Base-by-base conservation (phyloP, 2,888 invertebrate species). In the Tinea semifulvella region DNA sequence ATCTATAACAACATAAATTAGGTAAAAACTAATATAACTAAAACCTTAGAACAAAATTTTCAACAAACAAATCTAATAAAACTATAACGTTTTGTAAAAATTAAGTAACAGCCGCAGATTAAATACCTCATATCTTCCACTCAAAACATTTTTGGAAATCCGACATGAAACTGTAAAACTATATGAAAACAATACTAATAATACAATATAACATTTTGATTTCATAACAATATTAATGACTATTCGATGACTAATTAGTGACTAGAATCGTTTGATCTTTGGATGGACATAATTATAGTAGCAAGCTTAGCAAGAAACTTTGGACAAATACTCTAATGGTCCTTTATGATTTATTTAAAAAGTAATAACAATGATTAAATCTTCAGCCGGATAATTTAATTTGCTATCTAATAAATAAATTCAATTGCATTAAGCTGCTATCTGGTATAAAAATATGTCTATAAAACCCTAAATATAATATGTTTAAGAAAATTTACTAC, bases 91-190 rank as follows among this genome's bases (percentile, higher is more conserved):
- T 20, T 10, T 13, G 19, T 11, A 5, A 17, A n/a, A 43, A 10
- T 18, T 61, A 63, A 59, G 54, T 58, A 61, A 74, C 73, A 76
- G 75, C 75, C 80, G 74, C 60, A 65, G 74, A 13, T 40, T 40
- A 64, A 75, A 76, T 75, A 52, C 52, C 52, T 52, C 48, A 47
- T 48, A 48, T 47, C 46, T 47, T 51, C 52, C 52, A 52, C 46
- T 51, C 47, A 50, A 48, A 46, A 45, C 46, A 44, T 39, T 73
- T 59, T 77, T 75, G 71, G 70, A 71, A 74, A 77, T 76, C 71
- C 70, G 76, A 77, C 76, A 75, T 77, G 74, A 69, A 73, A 71
- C 72, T 73, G 76, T 74, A 70, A 72, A 68, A 60, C 77, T 76
- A 77, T 62, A 22, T 40, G 10, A 40, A 40, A 22, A 20, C 14